Evolutionary conservation across 2,113 vertebrate genomes (phyloP).

Genomic region (Aix galericulata): DNA sequence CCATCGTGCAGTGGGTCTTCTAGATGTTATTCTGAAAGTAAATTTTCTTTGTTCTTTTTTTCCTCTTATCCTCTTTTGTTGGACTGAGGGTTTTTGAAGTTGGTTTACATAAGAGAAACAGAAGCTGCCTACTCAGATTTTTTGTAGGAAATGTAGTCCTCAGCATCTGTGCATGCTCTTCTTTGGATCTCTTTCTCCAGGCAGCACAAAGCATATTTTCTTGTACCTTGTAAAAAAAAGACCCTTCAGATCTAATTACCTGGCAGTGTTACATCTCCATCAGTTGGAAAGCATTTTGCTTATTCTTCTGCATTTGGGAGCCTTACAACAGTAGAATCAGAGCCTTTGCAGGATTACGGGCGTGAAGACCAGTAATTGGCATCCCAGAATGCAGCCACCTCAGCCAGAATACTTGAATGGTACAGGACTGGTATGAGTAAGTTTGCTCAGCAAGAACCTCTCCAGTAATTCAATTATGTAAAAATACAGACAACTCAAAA

Average conservation of each 20-base stretch:
- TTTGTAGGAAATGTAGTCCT: background rate
- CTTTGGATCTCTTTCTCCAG: background rate
- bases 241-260: background rate
- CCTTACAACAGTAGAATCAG: background rate
- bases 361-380: background rate
- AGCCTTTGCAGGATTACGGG: background rate
- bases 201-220: background rate
- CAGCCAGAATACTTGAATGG: background rate
- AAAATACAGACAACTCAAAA: background rate
- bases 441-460: background rate
- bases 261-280: background rate
- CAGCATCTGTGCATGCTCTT: background rate
- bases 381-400: background rate
- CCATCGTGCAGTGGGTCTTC: background rate
- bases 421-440: background rate
- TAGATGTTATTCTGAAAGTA: conserved; percentile 17
- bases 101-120: background rate
- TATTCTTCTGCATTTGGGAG: background rate
- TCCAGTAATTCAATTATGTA: background rate
- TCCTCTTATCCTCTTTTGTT: background rate
- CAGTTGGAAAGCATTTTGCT: background rate
- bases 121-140: background rate
- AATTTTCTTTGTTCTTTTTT: background rate
- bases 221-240: background rate
- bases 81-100: background rate